These are phyloP conservation scores for Autographa gamma DNA, from an alignment of 2,888 invertebrate genomes.

Conservation along the genomic window DNA sequence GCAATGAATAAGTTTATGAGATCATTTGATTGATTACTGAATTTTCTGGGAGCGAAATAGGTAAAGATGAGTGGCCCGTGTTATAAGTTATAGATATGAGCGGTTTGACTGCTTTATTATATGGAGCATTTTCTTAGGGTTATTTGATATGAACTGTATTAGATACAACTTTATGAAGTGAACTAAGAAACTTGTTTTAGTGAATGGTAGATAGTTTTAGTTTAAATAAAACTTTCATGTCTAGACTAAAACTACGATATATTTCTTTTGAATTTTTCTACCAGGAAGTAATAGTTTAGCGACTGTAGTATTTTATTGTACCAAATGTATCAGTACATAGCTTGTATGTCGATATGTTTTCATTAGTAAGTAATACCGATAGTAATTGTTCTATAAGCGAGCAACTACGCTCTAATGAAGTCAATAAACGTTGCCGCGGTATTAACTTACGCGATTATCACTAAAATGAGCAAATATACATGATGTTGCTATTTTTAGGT, in stretches of 20 bases:
- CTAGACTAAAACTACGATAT: no score
- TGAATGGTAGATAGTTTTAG: neutral
- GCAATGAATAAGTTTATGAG: conserved; percentile 83
- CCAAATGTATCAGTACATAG: neutral
- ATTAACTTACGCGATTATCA: conserved; percentile 50
- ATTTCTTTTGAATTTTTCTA: neutral
- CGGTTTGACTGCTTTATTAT: conserved; percentile 15
- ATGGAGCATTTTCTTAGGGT: neutral
- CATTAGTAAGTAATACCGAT: conserved; percentile 50
- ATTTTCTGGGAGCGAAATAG: conserved; percentile 66
- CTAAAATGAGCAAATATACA: conserved; percentile 39
- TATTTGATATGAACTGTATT: neutral
- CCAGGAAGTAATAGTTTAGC: neutral
- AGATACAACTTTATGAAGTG: neutral
- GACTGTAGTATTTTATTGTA: neutral
- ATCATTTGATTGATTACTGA: conserved; percentile 82
- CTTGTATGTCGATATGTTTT: conserved; percentile 22
- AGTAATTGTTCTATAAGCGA: conserved; percentile 53
- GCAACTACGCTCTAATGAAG: conserved; percentile 49
- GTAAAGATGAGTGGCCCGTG: conserved; percentile 26
- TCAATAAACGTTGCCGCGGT: conserved; percentile 39
- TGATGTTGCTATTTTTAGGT: conserved; percentile 12
- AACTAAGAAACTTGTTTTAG: neutral
- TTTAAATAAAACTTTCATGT: no score
- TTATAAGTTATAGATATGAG: conserved; percentile 22